A percentile compares a stretch with the other conserved stretches of the same genome.
phyloP scores from a whole-genome alignment of 2,797 vertebrate genomes.

The Oreochromis grahami region DNA sequence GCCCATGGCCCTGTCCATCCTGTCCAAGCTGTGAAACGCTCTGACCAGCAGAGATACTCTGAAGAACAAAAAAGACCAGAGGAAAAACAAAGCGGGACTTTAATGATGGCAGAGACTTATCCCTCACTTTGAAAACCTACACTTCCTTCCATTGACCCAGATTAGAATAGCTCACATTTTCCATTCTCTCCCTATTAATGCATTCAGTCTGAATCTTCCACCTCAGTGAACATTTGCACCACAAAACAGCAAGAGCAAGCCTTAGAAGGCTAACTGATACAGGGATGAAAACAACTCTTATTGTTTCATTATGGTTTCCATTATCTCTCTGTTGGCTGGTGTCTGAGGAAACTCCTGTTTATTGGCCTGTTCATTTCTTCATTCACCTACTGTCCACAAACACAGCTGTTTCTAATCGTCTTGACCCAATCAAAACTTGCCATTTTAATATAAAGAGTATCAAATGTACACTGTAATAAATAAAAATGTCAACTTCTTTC shows the following conservation, averaged over 20 bases:
- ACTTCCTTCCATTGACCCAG: slow-evolving; percentile 52
- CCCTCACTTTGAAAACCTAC: slow-evolving; percentile 29
- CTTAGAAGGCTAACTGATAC: not conserved
- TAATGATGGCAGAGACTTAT: slow-evolving; percentile 22
- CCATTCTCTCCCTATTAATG: slow-evolving; percentile 32
- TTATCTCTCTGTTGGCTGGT: slow-evolving; percentile 23
- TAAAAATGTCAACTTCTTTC: not conserved
- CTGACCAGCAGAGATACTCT: slow-evolving; percentile 67
- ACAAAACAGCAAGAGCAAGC: not conserved
- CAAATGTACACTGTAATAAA: not conserved
- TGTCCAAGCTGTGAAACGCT: slow-evolving; percentile 73
- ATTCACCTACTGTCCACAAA: slow-evolving; percentile 5
- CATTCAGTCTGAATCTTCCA: slow-evolving; percentile 17
- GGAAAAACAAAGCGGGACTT: not conserved
- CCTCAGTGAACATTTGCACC: not conserved
- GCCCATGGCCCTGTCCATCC: slow-evolving; percentile 66
- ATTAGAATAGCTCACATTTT: slow-evolving; percentile 39
- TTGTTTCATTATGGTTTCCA: slow-evolving; percentile 37
- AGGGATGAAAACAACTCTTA: slow-evolving; percentile 16
- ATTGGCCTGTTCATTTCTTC: slow-evolving; percentile 5
- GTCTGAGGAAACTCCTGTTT: slow-evolving; percentile 33
- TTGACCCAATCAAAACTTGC: slow-evolving; percentile 2
- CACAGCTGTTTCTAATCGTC: slow-evolving; percentile 30
- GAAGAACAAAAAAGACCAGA: not conserved
- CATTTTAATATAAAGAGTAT: not conserved